These are phyloP conservation scores for Upupa epops DNA, from an alignment of 2,113 vertebrate species.

Conservation along the genomic window DNA sequence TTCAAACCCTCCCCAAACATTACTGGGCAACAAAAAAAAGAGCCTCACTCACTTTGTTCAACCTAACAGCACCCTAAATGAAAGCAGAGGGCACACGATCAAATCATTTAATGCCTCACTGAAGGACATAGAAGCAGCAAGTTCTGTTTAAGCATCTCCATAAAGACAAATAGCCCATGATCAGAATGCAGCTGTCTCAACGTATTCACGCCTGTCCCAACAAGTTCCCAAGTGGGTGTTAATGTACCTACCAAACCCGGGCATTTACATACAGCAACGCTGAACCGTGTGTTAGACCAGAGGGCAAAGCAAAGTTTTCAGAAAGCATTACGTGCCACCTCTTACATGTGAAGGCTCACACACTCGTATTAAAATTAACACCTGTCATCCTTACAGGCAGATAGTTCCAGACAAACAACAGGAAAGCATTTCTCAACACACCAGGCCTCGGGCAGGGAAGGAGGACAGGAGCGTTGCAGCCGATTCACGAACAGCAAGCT, in stretches of 20 bases:
- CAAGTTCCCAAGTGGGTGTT: conserved; percentile 15
- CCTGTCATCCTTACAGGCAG: not conserved
- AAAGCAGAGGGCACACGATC: not conserved
- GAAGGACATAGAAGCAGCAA: not conserved
- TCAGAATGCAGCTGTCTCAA: not conserved
- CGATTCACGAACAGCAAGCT: not conserved
- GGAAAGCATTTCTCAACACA: not conserved
- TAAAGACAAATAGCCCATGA: not conserved
- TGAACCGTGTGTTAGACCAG: not conserved
- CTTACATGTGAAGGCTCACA: not conserved
- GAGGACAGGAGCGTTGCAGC: not conserved
- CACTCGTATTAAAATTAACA: not conserved
- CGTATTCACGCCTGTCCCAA: conserved; percentile 4
- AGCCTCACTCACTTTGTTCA: not conserved
- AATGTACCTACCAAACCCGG: not conserved
- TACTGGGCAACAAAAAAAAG: not conserved
- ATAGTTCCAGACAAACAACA: not conserved
- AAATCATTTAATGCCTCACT: not conserved
- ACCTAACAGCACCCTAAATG: not conserved
- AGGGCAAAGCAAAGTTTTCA: not conserved
- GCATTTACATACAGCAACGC: not conserved
- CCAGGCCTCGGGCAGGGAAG: fast-evolving
- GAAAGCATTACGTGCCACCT: not conserved
- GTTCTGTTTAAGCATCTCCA: not conserved
- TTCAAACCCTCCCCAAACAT: not conserved